Percentiles rank a stretch among this genome's conserved stretches.
Conservation (phyloP, 1,140 invertebrate species). For the Oryctes rhinoceros region DNA sequence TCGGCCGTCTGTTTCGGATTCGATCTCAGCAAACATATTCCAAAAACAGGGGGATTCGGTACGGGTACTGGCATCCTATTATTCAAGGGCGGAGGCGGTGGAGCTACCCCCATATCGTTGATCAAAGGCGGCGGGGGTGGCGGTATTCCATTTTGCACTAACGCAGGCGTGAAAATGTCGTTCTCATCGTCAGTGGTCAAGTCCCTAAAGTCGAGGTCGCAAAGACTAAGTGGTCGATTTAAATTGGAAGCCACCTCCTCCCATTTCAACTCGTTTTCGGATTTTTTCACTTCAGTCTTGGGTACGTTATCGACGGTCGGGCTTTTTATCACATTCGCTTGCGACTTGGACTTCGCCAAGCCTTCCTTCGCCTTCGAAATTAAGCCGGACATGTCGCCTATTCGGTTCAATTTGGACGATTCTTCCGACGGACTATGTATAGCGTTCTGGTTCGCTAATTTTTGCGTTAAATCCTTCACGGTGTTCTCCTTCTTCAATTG, state of each 20-base stretch:
- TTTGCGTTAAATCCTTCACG: conserved; percentile 87
- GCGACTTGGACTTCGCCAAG: conserved; percentile 82
- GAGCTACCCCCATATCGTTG: conserved; percentile 59
- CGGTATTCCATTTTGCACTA: conserved; percentile 70
- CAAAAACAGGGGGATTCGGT: conserved; percentile 56
- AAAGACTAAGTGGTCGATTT: conserved; percentile 85
- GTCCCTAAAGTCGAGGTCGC: conserved; percentile 97
- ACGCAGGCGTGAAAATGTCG: conserved; percentile 69
- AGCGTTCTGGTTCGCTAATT: conserved; percentile 74
- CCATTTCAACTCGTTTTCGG: conserved; percentile 95
- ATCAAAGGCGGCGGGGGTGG: conserved; percentile 75
- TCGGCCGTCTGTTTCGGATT: conserved; percentile 58
- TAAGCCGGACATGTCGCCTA: conserved; percentile 87
- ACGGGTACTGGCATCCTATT: conserved; percentile 62
- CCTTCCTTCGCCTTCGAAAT: conserved; percentile 95
- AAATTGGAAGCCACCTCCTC: conserved; percentile 86
- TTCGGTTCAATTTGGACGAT: conserved; percentile 62
- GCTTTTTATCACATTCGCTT: conserved; percentile 75
- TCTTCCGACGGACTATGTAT: conserved; percentile 66
- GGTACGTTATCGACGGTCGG: conserved; percentile 70
- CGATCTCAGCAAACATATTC: conserved; percentile 61
- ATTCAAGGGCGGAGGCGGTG: conserved; percentile 61
- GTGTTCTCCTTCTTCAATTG: conserved; percentile 79
- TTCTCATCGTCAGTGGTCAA: conserved; percentile 82
- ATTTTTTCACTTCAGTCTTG: conserved; percentile 79